phyloP scores from a whole-genome alignment of 2,797 vertebrate species.

The Cossypha heuglini region DNA sequence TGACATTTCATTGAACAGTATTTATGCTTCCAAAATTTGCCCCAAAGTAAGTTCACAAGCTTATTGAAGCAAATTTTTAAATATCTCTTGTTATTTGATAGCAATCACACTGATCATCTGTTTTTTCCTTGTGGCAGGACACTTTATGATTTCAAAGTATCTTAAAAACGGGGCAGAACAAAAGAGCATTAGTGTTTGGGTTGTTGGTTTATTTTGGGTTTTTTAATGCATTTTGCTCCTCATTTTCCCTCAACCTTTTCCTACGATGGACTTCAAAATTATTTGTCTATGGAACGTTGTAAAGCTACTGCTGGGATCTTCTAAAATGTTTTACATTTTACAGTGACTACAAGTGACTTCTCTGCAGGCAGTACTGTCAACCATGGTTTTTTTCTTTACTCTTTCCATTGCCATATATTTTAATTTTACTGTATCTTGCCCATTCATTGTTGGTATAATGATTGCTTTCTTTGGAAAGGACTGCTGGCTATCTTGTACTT shows the following conservation, averaged over 20 bases:
- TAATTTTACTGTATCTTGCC: not conserved
- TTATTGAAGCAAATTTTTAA: not conserved
- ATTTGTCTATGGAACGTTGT: not conserved
- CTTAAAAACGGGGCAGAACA: not conserved
- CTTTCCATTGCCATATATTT: not conserved
- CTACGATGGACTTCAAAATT: not conserved
- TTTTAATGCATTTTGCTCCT: not conserved
- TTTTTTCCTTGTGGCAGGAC: not conserved
- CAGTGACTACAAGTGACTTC: not conserved
- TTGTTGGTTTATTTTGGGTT: not conserved
- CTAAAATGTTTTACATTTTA: not conserved
- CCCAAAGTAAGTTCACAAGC: not conserved
- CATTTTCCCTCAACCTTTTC: not conserved
- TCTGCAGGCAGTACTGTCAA: not conserved
- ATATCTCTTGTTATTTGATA: not conserved
- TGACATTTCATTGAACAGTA: not conserved
- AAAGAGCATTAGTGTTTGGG: not conserved
- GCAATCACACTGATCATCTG: not conserved
- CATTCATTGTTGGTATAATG: not conserved
- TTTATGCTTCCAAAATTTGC: not conserved
- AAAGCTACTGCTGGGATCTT: not conserved
- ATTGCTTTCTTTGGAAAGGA: not conserved
- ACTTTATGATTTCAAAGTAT: not conserved
- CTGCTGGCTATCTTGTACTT: not conserved
- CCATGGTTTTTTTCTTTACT: not conserved